Evolutionary conservation across 1,140 invertebrate genomes (phyloP).

Genomic region (Drosophila pectinifera): DNA sequence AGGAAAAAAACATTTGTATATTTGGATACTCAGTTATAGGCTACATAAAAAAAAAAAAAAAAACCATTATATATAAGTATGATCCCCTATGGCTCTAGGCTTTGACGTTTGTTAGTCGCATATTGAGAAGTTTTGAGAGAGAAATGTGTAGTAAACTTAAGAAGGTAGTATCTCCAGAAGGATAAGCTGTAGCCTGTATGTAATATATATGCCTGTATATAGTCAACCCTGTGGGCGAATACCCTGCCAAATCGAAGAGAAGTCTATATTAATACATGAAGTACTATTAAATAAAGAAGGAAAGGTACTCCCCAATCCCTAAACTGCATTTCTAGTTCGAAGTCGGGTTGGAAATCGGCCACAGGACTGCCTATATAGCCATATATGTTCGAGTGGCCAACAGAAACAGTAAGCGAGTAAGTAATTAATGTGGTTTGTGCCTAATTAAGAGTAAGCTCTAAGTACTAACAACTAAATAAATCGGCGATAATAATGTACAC

Average conservation of each 20-base stretch:
- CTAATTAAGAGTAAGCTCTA: constrained; percentile 17
- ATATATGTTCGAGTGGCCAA: neutral
- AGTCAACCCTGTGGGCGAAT: constrained; percentile 23
- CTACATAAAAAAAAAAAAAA: constrained; percentile 35
- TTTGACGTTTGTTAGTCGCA: constrained; percentile 16
- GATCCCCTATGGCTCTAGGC: constrained; percentile 46
- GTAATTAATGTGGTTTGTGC: constrained; percentile 20
- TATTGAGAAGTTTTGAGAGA: constrained; percentile 8
- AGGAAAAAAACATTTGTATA: constrained; percentile 58
- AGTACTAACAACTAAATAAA: constrained; percentile 15
- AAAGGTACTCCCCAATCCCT: too few relatives aligned
- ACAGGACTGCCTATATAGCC: too few relatives aligned
- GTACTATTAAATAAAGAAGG: too few relatives aligned
- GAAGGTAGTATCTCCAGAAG: neutral
- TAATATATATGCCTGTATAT: neutral
- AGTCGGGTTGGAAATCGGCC: too few relatives aligned
- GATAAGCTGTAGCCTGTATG: neutral
- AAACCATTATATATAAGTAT: constrained; percentile 3
- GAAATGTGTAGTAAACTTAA: neutral
- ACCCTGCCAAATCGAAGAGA: too few relatives aligned
- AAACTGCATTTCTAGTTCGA: too few relatives aligned
- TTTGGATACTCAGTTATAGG: constrained; percentile 58
- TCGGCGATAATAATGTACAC: constrained; percentile 32
- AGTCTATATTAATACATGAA: too few relatives aligned
- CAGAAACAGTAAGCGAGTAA: constrained; percentile 2